A percentile compares a stretch with the other conserved stretches of the same genome.
Conservation (phyloP, 2,113 vertebrate genomes). For the Sardina pilchardus region DNA sequence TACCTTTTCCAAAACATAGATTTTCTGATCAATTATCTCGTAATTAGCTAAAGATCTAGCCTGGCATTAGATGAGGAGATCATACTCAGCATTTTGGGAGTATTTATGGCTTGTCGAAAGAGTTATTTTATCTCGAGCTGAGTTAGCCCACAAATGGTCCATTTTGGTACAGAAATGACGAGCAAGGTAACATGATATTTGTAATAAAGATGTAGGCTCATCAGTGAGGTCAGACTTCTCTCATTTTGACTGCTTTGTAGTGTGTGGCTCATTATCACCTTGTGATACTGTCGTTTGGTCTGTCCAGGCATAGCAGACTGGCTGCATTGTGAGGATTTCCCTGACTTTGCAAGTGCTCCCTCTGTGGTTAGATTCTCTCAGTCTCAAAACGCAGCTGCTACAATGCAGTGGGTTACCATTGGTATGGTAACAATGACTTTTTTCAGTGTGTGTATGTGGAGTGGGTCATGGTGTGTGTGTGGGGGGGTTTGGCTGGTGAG, state of each 20-base stretch:
- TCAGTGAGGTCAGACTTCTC: not conserved
- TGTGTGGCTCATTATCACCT: not conserved
- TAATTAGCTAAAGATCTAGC: not conserved
- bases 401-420: constrained; percentile 21
- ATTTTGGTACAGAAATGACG: not conserved
- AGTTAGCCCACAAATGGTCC: not conserved
- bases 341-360: not conserved
- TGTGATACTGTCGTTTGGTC: not conserved
- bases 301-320: not conserved
- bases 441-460: not conserved
- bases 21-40: not conserved
- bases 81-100: not conserved
- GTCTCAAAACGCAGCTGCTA: constrained; percentile 9
- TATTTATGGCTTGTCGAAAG: not conserved
- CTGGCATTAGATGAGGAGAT: not conserved
- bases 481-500: constrained; percentile 60
- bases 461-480: constrained; percentile 56
- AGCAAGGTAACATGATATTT: not conserved
- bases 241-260: not conserved
- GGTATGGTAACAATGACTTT: constrained; percentile 33
- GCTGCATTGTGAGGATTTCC: not conserved
- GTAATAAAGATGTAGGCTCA: not conserved
- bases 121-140: not conserved
- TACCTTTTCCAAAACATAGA: not conserved
- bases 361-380: not conserved